Conservation (phyloP, 2,797 vertebrate species). For the Myiothlypis coronata region DNA sequence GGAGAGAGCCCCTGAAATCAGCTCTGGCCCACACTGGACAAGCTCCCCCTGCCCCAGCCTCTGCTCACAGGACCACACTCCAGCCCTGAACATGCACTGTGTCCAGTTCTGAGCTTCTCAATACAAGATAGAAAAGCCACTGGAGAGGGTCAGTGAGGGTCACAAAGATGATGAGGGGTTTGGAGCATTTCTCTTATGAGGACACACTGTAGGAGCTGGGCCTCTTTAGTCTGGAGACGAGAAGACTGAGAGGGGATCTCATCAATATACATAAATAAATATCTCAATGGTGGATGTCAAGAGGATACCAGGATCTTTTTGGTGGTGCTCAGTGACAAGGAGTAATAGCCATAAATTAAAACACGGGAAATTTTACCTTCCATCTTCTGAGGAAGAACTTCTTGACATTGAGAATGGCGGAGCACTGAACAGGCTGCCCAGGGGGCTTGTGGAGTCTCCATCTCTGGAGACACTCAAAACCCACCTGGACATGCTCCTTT, state of each 20-base stretch:
- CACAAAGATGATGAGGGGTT: neutral
- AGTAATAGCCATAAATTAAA: neutral
- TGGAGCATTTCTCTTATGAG: neutral
- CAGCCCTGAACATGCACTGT: neutral
- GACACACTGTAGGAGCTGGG: neutral
- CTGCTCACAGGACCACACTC: neutral
- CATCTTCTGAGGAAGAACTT: neutral
- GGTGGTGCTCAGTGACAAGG: too few species aligned
- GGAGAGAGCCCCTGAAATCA: accelerated
- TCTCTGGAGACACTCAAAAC: neutral
- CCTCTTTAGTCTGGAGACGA: neutral
- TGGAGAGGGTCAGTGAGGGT: neutral
- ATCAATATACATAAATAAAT: neutral
- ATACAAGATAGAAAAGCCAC: neutral
- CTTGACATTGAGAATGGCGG: neutral
- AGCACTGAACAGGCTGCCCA: neutral
- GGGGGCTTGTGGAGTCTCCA: accelerated
- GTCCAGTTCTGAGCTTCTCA: neutral
- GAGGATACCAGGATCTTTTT: neutral
- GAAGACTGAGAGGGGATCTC: neutral
- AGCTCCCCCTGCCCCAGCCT: neutral
- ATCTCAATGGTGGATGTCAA: neutral
- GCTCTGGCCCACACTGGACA: neutral
- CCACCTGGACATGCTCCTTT: accelerated
- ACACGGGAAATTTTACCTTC: neutral